Conservation (phyloP, 2,113 vertebrate species). For the Cyprinodon variegatus region DNA sequence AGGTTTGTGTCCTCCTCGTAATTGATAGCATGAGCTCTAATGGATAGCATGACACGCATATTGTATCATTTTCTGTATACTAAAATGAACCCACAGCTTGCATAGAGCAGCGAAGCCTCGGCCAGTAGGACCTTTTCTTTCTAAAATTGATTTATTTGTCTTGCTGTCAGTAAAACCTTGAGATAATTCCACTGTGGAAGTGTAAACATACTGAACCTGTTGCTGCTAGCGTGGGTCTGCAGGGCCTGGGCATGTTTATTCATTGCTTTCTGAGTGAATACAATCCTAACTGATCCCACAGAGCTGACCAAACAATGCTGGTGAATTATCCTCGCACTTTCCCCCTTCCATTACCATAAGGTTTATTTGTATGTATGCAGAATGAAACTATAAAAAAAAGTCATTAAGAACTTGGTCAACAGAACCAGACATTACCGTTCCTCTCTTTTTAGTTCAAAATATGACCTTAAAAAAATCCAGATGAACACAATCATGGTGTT, state of each 20-base stretch:
- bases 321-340: not conserved
- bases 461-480: too few relatives aligned
- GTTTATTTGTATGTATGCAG: not conserved
- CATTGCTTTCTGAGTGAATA: not conserved
- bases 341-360: not conserved
- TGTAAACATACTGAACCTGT: not conserved
- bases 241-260: not conserved
- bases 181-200: too few relatives aligned
- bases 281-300: not conserved
- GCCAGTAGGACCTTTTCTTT: not conserved
- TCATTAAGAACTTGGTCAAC: not conserved
- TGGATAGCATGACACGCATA: not conserved
- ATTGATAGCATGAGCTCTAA: not conserved
- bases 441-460: too few relatives aligned
- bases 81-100: not conserved
- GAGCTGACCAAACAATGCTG: not conserved
- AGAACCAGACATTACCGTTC: too few relatives aligned
- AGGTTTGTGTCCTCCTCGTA: not conserved
- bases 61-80: not conserved
- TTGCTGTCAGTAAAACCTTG: not conserved
- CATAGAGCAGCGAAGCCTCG: not conserved
- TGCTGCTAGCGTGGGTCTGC: not conserved
- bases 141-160: not conserved
- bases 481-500: too few relatives aligned
- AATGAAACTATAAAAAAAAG: not conserved